These are phyloP conservation scores for Drosophila rubida DNA, from an alignment of 2,888 invertebrate genomes.

Conservation along the genomic window DNA sequence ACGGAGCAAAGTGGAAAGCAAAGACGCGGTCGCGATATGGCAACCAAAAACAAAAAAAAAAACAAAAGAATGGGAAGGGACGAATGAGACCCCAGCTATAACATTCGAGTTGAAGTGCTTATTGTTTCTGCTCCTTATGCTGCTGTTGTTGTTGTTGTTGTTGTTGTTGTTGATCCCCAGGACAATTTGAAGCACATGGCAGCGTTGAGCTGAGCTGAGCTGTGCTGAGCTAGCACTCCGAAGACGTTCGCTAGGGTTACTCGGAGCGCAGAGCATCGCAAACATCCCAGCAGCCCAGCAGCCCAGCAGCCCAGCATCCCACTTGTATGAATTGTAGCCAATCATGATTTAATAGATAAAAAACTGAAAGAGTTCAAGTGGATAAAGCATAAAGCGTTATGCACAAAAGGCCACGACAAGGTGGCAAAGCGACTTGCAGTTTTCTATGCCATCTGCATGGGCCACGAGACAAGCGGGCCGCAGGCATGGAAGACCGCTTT, in stretches of 20 bases:
- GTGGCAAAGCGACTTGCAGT: conserved; percentile 13
- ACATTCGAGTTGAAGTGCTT: conserved; percentile 43
- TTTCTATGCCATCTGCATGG: not conserved
- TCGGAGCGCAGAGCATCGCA: not conserved
- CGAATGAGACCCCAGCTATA: conserved; percentile 15
- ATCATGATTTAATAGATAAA: conserved; percentile 80
- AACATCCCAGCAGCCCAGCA: not conserved
- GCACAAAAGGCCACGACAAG: conserved; percentile 60
- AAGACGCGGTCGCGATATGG: conserved; percentile 37
- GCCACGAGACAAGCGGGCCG: not conserved
- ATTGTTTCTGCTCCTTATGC: conserved; percentile 33
- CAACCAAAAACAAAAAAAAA: not conserved
- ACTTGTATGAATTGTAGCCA: conserved; percentile 78
- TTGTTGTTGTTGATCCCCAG: conserved; percentile 37
- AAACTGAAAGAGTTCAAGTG: conserved; percentile 77
- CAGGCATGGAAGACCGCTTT: conserved; percentile 45
- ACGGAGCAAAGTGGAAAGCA: not conserved
- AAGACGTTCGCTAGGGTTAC: conserved; percentile 1
- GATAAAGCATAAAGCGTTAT: conserved; percentile 76
- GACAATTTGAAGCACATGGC: conserved; percentile 65
- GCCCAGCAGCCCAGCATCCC: conserved; percentile 50
- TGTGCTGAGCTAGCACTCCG: conserved; percentile 26
- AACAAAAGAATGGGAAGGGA: too few relatives aligned
- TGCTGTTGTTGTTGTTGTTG: conserved; percentile 15
- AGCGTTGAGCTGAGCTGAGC: conserved; percentile 14